phyloP scores from a whole-genome alignment of 1,140 invertebrate species.

The Drosophila eugracilis region DNA sequence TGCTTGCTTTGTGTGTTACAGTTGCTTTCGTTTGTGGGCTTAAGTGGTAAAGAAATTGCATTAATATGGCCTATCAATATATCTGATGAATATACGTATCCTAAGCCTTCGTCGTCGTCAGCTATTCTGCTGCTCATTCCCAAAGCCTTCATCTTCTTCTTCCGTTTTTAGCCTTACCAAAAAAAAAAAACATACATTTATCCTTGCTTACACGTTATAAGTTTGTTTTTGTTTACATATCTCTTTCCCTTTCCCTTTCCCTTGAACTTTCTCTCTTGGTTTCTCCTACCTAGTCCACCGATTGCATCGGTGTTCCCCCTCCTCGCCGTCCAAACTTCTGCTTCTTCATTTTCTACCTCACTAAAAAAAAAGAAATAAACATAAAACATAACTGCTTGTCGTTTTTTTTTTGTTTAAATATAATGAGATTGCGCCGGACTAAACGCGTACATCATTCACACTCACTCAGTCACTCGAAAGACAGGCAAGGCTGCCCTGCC shows the following conservation, averaged over 20 bases:
- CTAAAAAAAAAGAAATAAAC: slow-evolving; percentile 38
- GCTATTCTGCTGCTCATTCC: slow-evolving; percentile 1
- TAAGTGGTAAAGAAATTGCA: slow-evolving; percentile 70
- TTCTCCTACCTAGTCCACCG: slow-evolving; percentile 13
- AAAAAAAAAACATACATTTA: slow-evolving; percentile 36
- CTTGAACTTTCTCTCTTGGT: slow-evolving; percentile 16
- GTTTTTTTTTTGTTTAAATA: slow-evolving; percentile 44
- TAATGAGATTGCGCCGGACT: slow-evolving; percentile 73
- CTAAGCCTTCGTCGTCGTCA: slow-evolving; percentile 1
- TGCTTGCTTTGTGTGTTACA: slow-evolving; percentile 44
- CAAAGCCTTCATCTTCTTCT: background rate
- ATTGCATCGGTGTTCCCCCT: slow-evolving; percentile 39
- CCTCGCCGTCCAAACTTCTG: background rate
- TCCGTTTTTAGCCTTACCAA: background rate
- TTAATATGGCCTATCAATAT: slow-evolving; percentile 81
- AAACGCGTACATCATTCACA: slow-evolving; percentile 31
- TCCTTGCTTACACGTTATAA: slow-evolving; percentile 42
- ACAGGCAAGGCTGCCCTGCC: slow-evolving; percentile 18
- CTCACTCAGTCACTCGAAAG: slow-evolving; percentile 29
- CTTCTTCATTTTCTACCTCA: slow-evolving; percentile 4
- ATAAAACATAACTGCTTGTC: slow-evolving; percentile 16
- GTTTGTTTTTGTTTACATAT: slow-evolving; percentile 20
- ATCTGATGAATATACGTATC: slow-evolving; percentile 48
- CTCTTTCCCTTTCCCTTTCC: slow-evolving; percentile 4
- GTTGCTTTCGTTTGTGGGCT: slow-evolving; percentile 49